These are phyloP conservation scores for Dascillus cervinus DNA, from an alignment of 2,888 invertebrate genomes.

Conservation along the genomic window DNA sequence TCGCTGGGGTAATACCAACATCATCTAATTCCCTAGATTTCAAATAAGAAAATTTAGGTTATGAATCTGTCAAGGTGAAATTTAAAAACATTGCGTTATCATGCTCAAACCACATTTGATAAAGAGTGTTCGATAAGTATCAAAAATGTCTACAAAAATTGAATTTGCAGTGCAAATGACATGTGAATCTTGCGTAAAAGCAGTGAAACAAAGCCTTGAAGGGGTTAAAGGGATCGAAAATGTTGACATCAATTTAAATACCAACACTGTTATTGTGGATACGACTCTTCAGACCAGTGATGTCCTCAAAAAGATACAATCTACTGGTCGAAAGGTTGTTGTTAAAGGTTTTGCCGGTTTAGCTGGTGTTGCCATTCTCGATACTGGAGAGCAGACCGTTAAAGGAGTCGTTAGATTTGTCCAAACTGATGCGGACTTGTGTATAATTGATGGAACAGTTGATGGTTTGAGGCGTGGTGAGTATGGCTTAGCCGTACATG, in stretches of 20 bases:
- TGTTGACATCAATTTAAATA: slow-evolving; percentile 49
- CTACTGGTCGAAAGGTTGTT: slow-evolving; percentile 65
- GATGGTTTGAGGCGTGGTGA: slow-evolving; percentile 65
- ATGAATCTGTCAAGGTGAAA: too few species aligned
- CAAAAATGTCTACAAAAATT: slow-evolving; percentile 43
- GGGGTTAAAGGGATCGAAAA: slow-evolving; percentile 43
- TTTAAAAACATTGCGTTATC: too few species aligned
- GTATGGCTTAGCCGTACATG: slow-evolving; percentile 56
- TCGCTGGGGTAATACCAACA: too few species aligned
- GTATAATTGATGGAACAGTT: slow-evolving; percentile 76
- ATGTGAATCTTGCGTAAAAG: slow-evolving; percentile 48
- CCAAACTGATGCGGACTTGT: slow-evolving; percentile 49
- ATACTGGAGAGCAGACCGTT: slow-evolving; percentile 39
- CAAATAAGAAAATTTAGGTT: too few species aligned
- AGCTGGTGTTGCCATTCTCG: slow-evolving; percentile 70
- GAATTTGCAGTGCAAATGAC: slow-evolving; percentile 62
- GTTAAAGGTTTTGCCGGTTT: slow-evolving; percentile 73
- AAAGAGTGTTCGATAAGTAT: too few species aligned
- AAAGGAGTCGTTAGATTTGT: slow-evolving; percentile 74
- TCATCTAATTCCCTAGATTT: too few species aligned
- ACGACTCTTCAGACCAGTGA: slow-evolving; percentile 54
- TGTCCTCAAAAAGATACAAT: slow-evolving; percentile 44
- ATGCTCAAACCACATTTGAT: too few species aligned
- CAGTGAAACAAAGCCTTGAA: slow-evolving; percentile 43
- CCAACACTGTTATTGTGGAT: slow-evolving; percentile 62